These are phyloP conservation scores for Pinctada fucata DNA, from an alignment of 2,888 invertebrate species.

Conservation along the genomic window DNA sequence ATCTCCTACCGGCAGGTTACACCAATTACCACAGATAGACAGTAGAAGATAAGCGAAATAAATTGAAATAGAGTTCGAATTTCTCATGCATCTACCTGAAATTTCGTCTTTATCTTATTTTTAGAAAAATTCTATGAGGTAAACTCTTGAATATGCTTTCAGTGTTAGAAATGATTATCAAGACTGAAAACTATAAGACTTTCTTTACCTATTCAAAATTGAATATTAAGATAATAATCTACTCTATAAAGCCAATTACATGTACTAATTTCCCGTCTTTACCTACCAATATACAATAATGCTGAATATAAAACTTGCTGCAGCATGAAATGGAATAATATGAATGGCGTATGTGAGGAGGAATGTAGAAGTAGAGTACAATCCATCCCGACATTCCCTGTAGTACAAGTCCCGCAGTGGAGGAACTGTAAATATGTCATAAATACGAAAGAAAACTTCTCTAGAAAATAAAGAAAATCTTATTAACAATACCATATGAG, in stretches of 20 bases:
- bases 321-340: slow-evolving; percentile 60
- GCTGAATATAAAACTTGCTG: slow-evolving; percentile 59
- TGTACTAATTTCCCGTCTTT: background rate
- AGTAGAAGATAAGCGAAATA: too few relatives aligned
- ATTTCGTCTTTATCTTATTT: too few relatives aligned
- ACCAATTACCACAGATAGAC: too few relatives aligned
- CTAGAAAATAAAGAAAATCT: background rate
- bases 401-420: slow-evolving; percentile 64
- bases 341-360: slow-evolving; percentile 66
- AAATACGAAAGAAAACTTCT: background rate
- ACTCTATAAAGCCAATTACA: background rate
- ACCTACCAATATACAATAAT: slow-evolving; percentile 67
- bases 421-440: slow-evolving; percentile 60
- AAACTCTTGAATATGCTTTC: too few relatives aligned
- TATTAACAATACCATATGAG: background rate
- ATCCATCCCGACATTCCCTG: slow-evolving; percentile 67
- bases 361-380: slow-evolving; percentile 63
- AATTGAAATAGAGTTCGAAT: too few relatives aligned
- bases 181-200: too few relatives aligned
- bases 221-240: too few relatives aligned
- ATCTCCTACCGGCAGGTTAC: too few relatives aligned
- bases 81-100: too few relatives aligned
- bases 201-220: too few relatives aligned
- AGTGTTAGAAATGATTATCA: too few relatives aligned
- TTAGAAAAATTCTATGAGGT: too few relatives aligned